Conservation (phyloP, 2,888 invertebrate genomes). For the Drosophila fungiperda region DNA sequence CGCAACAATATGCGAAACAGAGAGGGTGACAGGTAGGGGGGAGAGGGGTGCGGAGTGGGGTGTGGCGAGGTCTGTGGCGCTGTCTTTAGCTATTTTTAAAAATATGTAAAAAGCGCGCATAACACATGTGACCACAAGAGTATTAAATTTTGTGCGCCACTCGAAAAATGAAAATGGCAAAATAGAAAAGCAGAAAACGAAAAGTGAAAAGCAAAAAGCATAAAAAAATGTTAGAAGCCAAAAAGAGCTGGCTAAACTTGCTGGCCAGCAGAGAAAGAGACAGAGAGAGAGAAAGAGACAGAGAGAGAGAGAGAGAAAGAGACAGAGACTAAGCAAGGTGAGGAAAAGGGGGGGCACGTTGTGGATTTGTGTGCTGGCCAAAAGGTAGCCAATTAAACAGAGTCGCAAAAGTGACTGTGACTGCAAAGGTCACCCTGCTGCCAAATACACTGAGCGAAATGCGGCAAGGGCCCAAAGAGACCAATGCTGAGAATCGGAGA, state of each 20-base stretch:
- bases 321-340: neutral
- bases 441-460: slow-evolving; percentile 59
- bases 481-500: slow-evolving; percentile 2
- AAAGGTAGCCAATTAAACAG: slow-evolving; percentile 67
- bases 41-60: neutral
- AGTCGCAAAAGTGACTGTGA: slow-evolving; percentile 65
- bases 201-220: slow-evolving; percentile 34
- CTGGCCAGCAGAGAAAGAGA: slow-evolving; percentile 23
- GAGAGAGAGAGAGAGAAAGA: neutral
- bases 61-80: slow-evolving; percentile 37
- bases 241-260: slow-evolving; percentile 54
- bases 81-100: slow-evolving; percentile 71
- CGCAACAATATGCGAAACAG: slow-evolving; percentile 51
- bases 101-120: slow-evolving; percentile 61
- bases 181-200: slow-evolving; percentile 22
- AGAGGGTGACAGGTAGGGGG: neutral
- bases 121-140: slow-evolving; percentile 81
- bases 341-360: neutral
- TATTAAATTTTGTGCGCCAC: slow-evolving; percentile 72
- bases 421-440: slow-evolving; percentile 56
- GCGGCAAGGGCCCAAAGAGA: slow-evolving; percentile 22
- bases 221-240: slow-evolving; percentile 38
- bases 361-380: slow-evolving; percentile 44
- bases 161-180: slow-evolving; percentile 29
- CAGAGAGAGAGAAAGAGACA: neutral